phyloP scores from a whole-genome alignment of 2,113 vertebrate species.

The Scomber japonicus region DNA sequence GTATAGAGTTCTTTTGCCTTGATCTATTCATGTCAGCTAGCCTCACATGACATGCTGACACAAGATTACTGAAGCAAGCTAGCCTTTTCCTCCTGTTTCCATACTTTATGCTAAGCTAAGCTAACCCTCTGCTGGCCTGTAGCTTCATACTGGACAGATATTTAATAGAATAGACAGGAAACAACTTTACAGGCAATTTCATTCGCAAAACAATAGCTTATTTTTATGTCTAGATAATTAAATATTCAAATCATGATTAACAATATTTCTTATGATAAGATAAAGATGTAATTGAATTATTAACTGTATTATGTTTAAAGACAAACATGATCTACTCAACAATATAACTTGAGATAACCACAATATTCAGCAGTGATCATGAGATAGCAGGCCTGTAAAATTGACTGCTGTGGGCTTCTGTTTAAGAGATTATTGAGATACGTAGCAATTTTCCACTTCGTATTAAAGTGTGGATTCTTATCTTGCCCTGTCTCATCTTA shows the following conservation, averaged over 20 bases:
- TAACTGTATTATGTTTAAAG: not conserved
- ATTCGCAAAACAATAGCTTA: not conserved
- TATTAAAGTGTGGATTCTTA: conserved; percentile 17
- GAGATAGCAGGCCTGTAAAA: not conserved
- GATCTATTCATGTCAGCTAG: too few relatives aligned
- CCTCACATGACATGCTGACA: too few relatives aligned
- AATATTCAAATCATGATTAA: conserved; percentile 33
- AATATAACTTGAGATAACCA: conserved; percentile 4
- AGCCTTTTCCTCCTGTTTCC: not conserved
- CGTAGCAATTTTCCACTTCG: not conserved
- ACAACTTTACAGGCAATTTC: not conserved
- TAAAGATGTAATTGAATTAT: conserved; percentile 33
- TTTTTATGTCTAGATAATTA: conserved; percentile 28
- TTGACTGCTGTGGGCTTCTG: not conserved
- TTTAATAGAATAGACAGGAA: not conserved
- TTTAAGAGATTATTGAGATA: conserved; percentile 30
- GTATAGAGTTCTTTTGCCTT: too few relatives aligned
- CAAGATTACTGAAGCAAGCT: too few relatives aligned
- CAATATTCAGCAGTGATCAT: conserved; percentile 22
- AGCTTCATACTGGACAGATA: not conserved
- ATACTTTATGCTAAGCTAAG: not conserved
- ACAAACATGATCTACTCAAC: not conserved
- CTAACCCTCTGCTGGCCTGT: not conserved
- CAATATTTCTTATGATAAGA: conserved; percentile 28
- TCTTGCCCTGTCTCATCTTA: conserved; percentile 45